Evolutionary conservation across 2,888 invertebrate genomes (phyloP), one percentile per base, ranked within the genome.

Genomic region (Drosophila subquinaria): DNA sequence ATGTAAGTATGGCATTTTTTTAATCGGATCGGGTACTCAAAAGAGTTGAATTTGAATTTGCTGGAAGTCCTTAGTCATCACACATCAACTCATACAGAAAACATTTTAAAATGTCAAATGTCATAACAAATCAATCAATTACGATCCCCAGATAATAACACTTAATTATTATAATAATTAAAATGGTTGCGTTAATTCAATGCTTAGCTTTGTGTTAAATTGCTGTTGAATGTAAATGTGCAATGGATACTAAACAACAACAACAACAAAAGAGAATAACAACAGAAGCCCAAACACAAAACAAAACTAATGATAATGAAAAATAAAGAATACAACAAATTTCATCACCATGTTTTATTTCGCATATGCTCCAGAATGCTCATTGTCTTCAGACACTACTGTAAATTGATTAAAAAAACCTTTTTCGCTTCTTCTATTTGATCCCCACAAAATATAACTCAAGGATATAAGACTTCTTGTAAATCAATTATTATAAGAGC

Each of bases 171-270:
- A 70, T 63, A 72, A 69, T 73, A 60, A 73, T 75, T 53, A 42
- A 35, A 45, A 27, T 13, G 11, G 36, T 66, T 57, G 66, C 78
- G 64, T 75, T 79, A 79, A 68, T 69, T 73, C 66, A 74, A 73
- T 92, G 92, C 92, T 92, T 92, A 91, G 92, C 92, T 92, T 92
- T 92, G 92, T 92, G 92, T 92, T 92, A 90, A 76, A 90, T 92
- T 92, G 92, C 92, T 92, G 92, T 92, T 92, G 90, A 92, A 92
- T 92, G 91, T 92, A 91, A 91, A 91, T 91, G 89, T 90, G 89
- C 80, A 77, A 76, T 77, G 62, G 78, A 77, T 66, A 63, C 69
- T 66, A 78, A 82, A 68, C 64, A 82, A 68, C 36, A 50, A 51
- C 20, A 61, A 63, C 40, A 65, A 76, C 59, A 50, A 57, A 67